phyloP scores from a whole-genome alignment of 2,113 vertebrate genomes.

The Uria aalge region DNA sequence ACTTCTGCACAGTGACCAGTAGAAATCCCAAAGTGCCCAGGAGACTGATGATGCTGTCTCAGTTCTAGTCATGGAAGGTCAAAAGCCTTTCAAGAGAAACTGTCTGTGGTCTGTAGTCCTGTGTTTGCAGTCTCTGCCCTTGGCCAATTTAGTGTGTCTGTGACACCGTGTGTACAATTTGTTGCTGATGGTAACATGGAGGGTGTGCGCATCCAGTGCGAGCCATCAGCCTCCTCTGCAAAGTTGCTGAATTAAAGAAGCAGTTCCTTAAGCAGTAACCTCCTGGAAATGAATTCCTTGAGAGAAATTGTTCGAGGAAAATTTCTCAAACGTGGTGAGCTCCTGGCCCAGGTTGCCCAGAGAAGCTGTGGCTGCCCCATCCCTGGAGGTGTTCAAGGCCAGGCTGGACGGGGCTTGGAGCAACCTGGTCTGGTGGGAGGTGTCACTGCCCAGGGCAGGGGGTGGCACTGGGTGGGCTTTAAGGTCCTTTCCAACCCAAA shows the following conservation, averaged over 20 bases:
- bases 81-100: background rate
- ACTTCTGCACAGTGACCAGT: background rate
- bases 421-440: background rate
- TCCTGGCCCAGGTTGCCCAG: background rate
- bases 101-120: background rate
- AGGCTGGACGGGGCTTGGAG: background rate
- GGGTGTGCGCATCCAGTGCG: fast-evolving
- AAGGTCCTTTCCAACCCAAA: background rate
- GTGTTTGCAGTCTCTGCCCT: background rate
- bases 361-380: background rate
- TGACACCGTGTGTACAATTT: background rate
- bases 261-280: background rate
- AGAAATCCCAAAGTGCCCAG: no score
- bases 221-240: background rate
- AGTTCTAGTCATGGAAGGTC: background rate
- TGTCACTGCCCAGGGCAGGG: background rate
- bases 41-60: background rate
- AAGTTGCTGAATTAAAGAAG: background rate
- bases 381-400: background rate
- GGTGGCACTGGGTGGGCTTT: no score
- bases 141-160: no score
- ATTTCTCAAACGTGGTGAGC: background rate
- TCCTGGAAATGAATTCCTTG: background rate
- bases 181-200: background rate
- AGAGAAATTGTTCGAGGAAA: background rate